Percentiles rank a stretch among this genome's conserved stretches.
These are phyloP conservation scores for Mythimna impura DNA, from an alignment of 2,888 invertebrate species.

Conservation along the genomic window DNA sequence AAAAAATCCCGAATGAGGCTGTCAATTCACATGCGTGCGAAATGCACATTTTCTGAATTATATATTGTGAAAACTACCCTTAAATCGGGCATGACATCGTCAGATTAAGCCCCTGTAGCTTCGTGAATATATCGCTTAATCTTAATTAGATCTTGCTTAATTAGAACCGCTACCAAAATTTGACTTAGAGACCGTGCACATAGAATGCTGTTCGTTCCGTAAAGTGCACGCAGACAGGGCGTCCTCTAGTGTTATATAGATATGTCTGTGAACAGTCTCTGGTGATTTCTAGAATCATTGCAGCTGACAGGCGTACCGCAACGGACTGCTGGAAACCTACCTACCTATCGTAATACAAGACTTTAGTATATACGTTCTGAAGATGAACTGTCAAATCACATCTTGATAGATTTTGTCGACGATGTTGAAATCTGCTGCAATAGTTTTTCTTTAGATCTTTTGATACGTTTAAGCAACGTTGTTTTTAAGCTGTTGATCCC, in stretches of 20 bases:
- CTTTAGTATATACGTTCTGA: background rate
- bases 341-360: background rate
- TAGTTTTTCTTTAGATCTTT: too few species aligned
- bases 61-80: slow-evolving; percentile 1
- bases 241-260: background rate
- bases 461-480: too few species aligned
- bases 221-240: background rate
- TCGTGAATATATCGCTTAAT: slow-evolving; percentile 31
- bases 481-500: too few species aligned
- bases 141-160: slow-evolving; percentile 41
- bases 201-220: slow-evolving; percentile 1
- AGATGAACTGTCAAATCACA: background rate
- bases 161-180: slow-evolving; percentile 14
- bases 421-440: too few species aligned
- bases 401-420: too few species aligned
- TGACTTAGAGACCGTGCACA: background rate
- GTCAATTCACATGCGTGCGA: background rate
- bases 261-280: slow-evolving; percentile 16
- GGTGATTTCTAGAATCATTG: slow-evolving; percentile 24
- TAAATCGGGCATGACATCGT: slow-evolving; percentile 1
- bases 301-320: slow-evolving; percentile 1
- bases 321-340: background rate
- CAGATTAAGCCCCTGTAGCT: slow-evolving; percentile 1
- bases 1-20: background rate
- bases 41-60: background rate